Percentiles rank a stretch among this genome's conserved stretches.
These are phyloP conservation scores for Leptinotarsa tumamoca DNA, from an alignment of 2,888 invertebrate species.

Conservation along the genomic window DNA sequence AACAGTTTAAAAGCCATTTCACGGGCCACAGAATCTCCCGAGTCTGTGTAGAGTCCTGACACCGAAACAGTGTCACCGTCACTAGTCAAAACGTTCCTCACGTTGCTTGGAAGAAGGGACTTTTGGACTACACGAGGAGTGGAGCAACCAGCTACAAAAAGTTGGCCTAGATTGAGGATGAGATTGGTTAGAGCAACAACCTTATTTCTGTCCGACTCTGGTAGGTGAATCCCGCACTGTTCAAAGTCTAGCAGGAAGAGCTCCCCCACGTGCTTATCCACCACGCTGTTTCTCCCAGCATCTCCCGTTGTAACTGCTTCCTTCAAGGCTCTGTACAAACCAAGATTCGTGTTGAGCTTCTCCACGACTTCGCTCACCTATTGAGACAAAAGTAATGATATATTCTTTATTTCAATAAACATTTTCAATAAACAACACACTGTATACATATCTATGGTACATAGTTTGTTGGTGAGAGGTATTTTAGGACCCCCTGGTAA, in stretches of 20 bases:
- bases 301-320: constrained; percentile 81
- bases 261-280: constrained; percentile 88
- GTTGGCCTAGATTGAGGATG: constrained; percentile 82
- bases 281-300: constrained; percentile 72
- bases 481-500: too few relatives aligned
- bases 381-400: too few relatives aligned
- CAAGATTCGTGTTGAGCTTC: constrained; percentile 92
- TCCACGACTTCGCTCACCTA: constrained; percentile 90
- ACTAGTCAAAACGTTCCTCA: constrained; percentile 78
- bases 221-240: constrained; percentile 95
- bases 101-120: constrained; percentile 76
- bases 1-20: constrained; percentile 91
- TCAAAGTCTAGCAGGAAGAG: constrained; percentile 97
- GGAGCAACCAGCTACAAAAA: constrained; percentile 82
- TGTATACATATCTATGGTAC: too few relatives aligned
- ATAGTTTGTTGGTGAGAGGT: too few relatives aligned
- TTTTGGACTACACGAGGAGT: constrained; percentile 77
- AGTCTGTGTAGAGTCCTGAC: constrained; percentile 86
- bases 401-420: too few relatives aligned
- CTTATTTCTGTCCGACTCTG: constrained; percentile 75
- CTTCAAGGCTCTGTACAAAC: constrained; percentile 83
- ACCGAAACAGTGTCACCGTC: constrained; percentile 79
- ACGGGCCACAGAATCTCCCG: constrained; percentile 80
- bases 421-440: too few relatives aligned
- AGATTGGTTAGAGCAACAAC: constrained; percentile 90